Evolutionary conservation across 2,888 invertebrate species (phyloP), one percentile per base, ranked within the genome.

Genomic region (Cloeon dipterum): DNA sequence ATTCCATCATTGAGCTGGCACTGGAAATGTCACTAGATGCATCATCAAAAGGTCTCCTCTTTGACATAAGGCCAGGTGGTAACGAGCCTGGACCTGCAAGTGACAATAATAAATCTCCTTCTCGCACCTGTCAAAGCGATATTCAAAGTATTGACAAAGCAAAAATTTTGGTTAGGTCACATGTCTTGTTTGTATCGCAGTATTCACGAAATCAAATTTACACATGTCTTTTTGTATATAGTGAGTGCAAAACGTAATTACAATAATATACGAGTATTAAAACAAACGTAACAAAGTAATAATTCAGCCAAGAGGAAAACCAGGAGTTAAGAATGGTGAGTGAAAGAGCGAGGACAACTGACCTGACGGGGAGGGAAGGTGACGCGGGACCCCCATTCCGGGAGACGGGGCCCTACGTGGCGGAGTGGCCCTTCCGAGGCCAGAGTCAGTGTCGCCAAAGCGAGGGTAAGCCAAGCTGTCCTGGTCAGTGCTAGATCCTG

Each of bases 381-480:
- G 72, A 52, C 81, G 70, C 53, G 70, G 63, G 47, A 68, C 65
- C 44, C 65, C 62, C 68, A 78, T 70, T 39, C 79, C 82, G 18
- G 83, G 83, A 44, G 83, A 83, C 37, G 83, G 78, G 32, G 82
- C 82, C 52, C 85, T 70, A 44, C 85, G 66, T 35, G 85, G 83
- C 39, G 85, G 85, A 39, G 86, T 85, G 35, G 82, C 79, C 50
- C 82, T 68, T 34, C 85, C 85, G 58, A 83, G 63, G 44, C 83
- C 85, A 47, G 81, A 81, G 65, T 83, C 83, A 58, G 77, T 71
- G 59, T 72, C 73, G 56, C 65, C 60, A 48, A 62, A 62, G 36
- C 63, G 60, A n/a, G 29, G 29, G 52, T 63, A 63, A 40, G 60
- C 58, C 48, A 66, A 51, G 50, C 63, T 64, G 48, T 66, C 66